Base-by-base conservation (phyloP, 2,113 vertebrate genomes). In the Oncorhynchus nerka region DNA sequence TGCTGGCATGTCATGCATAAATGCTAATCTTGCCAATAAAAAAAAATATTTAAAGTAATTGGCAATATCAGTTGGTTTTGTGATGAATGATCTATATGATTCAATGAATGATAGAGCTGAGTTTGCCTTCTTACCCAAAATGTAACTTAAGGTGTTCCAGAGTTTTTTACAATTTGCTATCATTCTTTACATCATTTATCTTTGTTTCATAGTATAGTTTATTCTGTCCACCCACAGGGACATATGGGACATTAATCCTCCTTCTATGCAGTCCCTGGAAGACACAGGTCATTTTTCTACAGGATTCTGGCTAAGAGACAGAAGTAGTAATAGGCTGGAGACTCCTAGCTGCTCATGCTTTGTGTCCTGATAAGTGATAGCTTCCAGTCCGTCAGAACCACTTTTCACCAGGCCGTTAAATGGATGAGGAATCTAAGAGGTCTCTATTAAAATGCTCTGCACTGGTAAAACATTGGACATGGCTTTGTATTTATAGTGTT, bases 241-340 rank as follows among this genome's bases (percentile, higher is more conserved):
- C 95, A 94, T 94, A 92, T 95, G 93, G 94, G 88, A 95, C 87
- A 75, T 75, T 90, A 89, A 83, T 73, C 79, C 84, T 79, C 67
- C 34, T 34, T 34, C 34, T 34, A 6, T 34, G 6, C 34, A 74
- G 83, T 89, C 87, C 92, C 84, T 84, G 77, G 32, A 90, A 87
- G 87, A 82, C 79, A 65, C 71, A 80, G 79, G 76, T 90, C 93
- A 91, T 92, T 93, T 87, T 88, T 93, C 87, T 87, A 82, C 87
- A 89, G 88, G 86, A 90, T 86, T 90, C 75, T 75, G 84, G 78
- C 78, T 79, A 83, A 76, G 79, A 78, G 81, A 91, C 88, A 89
- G 87, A 83, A 88, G 90, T 90, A 90, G 84, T 87, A 84, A 90
- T 88, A 79, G 73, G 68, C 84, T 87, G 84, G 86, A 88, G 91